A percentile compares a stretch with the other conserved stretches of the same genome.
Conservation (phyloP, 2,888 invertebrate species). For the Melangyna quadrimaculata region DNA sequence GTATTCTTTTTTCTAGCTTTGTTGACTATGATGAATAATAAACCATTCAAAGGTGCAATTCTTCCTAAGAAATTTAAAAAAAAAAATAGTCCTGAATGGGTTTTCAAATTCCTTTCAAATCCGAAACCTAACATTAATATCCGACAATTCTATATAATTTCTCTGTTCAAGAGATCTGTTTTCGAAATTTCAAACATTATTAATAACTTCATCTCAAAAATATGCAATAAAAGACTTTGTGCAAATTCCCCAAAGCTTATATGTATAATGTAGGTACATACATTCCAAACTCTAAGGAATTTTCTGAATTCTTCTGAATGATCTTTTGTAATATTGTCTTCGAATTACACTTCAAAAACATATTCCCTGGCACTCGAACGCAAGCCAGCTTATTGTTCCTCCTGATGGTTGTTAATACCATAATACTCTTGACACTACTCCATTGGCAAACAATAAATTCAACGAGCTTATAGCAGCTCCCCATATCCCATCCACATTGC, state of each 20-base stretch:
- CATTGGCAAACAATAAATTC: conserved; percentile 43
- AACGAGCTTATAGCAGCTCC: neutral
- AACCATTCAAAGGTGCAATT: no score
- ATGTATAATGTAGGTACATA: no score
- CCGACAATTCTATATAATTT: neutral
- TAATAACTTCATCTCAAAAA: neutral
- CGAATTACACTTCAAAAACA: neutral
- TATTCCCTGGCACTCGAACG: neutral
- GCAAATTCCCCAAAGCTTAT: neutral
- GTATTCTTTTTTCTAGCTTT: no score
- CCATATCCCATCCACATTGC: neutral
- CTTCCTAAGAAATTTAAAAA: no score
- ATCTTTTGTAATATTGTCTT: neutral
- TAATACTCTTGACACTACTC: conserved; percentile 29
- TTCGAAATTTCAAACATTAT: neutral
- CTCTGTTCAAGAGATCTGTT: conserved; percentile 1
- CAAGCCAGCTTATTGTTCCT: neutral
- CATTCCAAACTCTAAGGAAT: no score
- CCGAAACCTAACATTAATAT: no score
- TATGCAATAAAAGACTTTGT: neutral
- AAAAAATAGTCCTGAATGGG: no score
- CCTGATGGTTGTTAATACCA: neutral
- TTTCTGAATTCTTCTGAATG: neutral
- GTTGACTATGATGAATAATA: no score
- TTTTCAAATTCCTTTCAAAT: no score